Evolutionary conservation across 2,113 vertebrate species (phyloP).

Genomic region (Pteropus alecto): DNA sequence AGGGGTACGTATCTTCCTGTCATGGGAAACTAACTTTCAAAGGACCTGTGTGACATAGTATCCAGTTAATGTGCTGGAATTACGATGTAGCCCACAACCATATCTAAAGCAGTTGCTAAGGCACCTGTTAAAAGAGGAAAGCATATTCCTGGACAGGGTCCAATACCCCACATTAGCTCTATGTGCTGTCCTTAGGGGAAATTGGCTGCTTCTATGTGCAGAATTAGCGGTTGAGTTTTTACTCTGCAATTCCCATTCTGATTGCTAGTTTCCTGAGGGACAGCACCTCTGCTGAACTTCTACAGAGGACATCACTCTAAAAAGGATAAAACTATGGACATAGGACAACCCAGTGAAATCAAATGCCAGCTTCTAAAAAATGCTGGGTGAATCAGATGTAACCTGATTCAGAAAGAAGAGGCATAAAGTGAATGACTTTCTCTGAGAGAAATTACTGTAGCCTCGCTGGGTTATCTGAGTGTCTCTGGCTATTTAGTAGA

Average conservation of each 20-base stretch:
- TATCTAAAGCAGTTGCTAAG: neutral
- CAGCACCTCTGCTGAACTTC: neutral
- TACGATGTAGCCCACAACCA: neutral
- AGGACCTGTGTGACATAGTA: neutral
- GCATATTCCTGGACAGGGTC: neutral
- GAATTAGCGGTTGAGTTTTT: neutral
- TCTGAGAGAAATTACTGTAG: slow-evolving; percentile 30
- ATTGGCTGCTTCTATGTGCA: neutral
- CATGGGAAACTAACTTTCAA: neutral
- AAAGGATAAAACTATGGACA: neutral
- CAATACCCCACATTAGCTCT: neutral
- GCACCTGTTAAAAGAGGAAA: neutral
- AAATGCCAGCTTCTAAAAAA: slow-evolving; percentile 16
- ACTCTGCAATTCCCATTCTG: neutral
- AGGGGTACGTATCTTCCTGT: neutral
- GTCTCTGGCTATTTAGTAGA: slow-evolving; percentile 41
- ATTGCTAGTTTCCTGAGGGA: neutral
- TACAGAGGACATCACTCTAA: neutral
- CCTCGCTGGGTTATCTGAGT: neutral
- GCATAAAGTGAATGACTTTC: slow-evolving; percentile 40
- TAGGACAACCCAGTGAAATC: neutral
- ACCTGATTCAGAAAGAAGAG: slow-evolving; percentile 8
- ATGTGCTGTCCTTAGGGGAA: neutral
- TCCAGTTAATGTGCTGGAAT: neutral
- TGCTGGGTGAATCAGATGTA: neutral